These are phyloP conservation scores for Origma solitaria DNA, from an alignment of 2,113 vertebrate genomes.

Conservation along the genomic window DNA sequence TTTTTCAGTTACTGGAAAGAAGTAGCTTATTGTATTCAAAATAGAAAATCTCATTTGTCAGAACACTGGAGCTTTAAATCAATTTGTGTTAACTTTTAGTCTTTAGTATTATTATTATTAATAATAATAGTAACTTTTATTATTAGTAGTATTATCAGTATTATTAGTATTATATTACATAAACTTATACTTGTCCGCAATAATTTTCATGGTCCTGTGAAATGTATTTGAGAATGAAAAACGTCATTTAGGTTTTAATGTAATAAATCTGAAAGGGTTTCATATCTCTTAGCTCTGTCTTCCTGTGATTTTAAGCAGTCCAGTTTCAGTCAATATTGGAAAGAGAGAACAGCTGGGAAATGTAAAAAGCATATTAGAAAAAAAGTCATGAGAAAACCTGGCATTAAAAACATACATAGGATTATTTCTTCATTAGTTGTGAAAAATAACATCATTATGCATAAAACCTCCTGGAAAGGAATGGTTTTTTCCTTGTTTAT, in stretches of 20 bases:
- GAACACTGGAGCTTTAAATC: neutral
- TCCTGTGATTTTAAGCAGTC: neutral
- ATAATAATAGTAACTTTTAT: neutral
- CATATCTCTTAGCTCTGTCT: neutral
- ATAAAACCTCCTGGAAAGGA: neutral
- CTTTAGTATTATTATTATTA: neutral
- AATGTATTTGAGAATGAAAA: neutral
- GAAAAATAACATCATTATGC: neutral
- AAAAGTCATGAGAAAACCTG: neutral
- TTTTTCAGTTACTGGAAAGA: neutral
- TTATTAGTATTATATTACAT: neutral
- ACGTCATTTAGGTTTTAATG: neutral
- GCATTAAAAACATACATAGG: neutral
- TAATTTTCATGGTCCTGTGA: neutral
- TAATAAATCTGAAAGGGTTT: neutral
- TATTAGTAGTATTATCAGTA: neutral
- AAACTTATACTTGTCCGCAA: neutral
- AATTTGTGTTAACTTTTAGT: neutral
- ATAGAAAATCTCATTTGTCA: neutral
- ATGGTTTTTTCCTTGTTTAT: neutral
- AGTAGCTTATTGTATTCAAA: neutral
- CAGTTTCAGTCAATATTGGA: neutral
- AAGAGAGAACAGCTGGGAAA: neutral
- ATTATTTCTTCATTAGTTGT: neutral
- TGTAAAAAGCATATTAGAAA: neutral